phyloP scores from a whole-genome alignment of 1,140 invertebrate species.

The Ceratina calcarata region DNA sequence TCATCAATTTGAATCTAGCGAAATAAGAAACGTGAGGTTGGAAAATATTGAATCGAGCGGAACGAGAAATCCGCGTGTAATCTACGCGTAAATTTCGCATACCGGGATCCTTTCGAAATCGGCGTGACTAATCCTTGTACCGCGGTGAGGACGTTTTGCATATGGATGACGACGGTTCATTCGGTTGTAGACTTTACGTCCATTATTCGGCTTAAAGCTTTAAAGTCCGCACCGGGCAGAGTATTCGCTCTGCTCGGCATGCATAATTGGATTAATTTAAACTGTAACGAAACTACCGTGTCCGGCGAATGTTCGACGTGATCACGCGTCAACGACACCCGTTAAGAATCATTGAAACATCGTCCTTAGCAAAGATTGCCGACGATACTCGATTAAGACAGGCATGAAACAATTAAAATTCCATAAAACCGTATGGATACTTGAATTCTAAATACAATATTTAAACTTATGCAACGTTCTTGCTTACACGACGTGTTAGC shows the following conservation, averaged over 20 bases:
- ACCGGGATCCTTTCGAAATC: slow-evolving; percentile 45
- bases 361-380: background rate
- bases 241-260: slow-evolving; percentile 37
- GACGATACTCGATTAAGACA: too few relatives aligned
- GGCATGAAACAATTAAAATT: too few relatives aligned
- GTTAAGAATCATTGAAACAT: background rate
- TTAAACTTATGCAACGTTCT: background rate
- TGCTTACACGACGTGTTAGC: slow-evolving; percentile 4
- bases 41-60: slow-evolving; percentile 21
- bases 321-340: background rate
- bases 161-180: slow-evolving; percentile 51
- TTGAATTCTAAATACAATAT: too few relatives aligned
- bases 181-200: slow-evolving; percentile 36
- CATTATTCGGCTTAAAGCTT: slow-evolving; percentile 56
- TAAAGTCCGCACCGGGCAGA: slow-evolving; percentile 29
- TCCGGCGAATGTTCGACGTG: slow-evolving; percentile 13
- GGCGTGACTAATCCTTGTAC: slow-evolving; percentile 56
- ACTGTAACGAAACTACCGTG: slow-evolving; percentile 49
- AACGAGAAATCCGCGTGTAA: slow-evolving; percentile 30
- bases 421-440: too few relatives aligned
- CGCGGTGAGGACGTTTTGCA: slow-evolving; percentile 53
- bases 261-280: slow-evolving; percentile 69
- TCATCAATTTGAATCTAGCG: too few relatives aligned
- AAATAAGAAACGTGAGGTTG: too few relatives aligned
- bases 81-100: slow-evolving; percentile 24